Conservation (phyloP, 2,113 vertebrate species). For the Trachemys scripta region DNA sequence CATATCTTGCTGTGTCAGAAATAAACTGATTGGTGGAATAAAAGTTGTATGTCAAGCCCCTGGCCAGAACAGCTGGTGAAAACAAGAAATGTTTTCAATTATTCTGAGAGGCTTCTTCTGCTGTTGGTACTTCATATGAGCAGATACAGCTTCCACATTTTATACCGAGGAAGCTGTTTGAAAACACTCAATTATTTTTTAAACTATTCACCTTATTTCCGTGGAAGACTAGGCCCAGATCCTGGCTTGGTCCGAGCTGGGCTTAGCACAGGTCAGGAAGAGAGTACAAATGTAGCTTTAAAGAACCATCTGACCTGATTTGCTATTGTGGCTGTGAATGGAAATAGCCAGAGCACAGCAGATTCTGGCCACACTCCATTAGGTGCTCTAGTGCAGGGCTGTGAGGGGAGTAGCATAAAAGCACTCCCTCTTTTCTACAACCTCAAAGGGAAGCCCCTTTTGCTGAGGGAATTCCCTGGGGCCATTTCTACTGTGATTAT, state of each 20-base stretch:
- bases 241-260: neutral
- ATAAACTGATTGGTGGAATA: slow-evolving; percentile 9
- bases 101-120: fast-evolving
- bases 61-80: neutral
- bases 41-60: neutral
- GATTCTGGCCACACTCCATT: neutral
- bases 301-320: neutral
- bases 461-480: neutral
- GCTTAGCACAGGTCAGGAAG: neutral
- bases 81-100: neutral
- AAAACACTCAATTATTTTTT: neutral
- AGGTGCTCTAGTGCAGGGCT: neutral
- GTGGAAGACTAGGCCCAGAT: neutral
- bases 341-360: neutral
- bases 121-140: slow-evolving; percentile 7
- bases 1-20: slow-evolving; percentile 35
- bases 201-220: neutral
- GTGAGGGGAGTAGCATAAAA: neutral
- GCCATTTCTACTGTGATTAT: neutral
- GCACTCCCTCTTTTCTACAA: fast-evolving
- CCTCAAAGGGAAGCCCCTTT: neutral
- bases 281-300: neutral
- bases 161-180: neutral
- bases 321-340: neutral
- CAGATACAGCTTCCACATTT: neutral